A percentile compares a stretch with the other conserved stretches of the same genome.
phyloP scores from a whole-genome alignment of 2,797 vertebrate species.

The Forpus xanthops region DNA sequence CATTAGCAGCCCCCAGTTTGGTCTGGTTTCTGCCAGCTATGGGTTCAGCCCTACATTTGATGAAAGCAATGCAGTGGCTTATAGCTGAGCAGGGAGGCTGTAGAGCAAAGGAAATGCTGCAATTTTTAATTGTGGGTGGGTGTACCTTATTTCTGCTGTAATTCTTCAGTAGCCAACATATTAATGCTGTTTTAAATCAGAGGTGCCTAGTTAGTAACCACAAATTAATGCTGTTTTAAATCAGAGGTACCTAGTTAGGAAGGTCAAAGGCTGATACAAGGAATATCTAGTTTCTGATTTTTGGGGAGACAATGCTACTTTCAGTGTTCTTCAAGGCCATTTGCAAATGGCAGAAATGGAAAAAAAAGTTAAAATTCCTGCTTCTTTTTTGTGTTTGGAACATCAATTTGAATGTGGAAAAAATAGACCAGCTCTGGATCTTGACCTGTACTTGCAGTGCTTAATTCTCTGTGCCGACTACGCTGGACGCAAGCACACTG shows the following conservation, averaged over 20 bases:
- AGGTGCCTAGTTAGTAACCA: not conserved
- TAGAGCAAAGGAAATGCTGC: not conserved
- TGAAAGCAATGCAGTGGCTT: not conserved
- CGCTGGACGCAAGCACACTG: not conserved
- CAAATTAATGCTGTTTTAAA: not conserved
- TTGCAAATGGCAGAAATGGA: not conserved
- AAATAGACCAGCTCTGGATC: not conserved
- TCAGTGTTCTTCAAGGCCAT: not conserved
- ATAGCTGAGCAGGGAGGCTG: not conserved
- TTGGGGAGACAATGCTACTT: not conserved
- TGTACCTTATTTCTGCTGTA: not conserved
- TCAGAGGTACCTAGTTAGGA: not conserved
- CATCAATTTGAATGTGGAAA: not conserved
- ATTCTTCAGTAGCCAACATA: not conserved
- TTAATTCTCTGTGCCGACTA: slow-evolving; percentile 8
- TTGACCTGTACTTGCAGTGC: slow-evolving; percentile 4
- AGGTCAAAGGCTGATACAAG: not conserved
- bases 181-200: not conserved
- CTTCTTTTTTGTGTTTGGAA: not conserved
- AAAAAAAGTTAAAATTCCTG: not conserved
- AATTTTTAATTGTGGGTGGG: not conserved
- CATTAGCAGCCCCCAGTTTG: not conserved
- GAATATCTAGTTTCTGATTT: not conserved
- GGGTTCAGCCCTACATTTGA: not conserved
- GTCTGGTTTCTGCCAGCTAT: not conserved